These are phyloP conservation scores for Drosophila orena DNA, from an alignment of 1,140 invertebrate genomes.

Conservation along the genomic window DNA sequence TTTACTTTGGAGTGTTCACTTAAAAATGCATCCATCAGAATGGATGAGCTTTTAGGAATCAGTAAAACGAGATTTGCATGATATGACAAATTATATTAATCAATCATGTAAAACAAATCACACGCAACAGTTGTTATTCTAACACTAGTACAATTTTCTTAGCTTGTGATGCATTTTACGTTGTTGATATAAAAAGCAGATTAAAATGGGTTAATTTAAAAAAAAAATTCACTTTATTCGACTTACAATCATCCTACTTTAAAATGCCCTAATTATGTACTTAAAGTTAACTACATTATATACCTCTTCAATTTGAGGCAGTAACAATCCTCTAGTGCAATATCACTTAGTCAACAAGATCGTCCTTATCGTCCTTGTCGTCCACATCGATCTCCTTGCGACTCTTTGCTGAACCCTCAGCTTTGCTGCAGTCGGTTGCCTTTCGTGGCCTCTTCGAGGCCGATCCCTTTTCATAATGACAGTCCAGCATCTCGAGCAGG, in stretches of 20 bases:
- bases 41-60: no score
- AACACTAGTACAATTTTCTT: not conserved
- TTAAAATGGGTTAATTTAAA: not conserved
- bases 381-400: slow-evolving; percentile 52
- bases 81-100: not conserved
- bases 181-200: not conserved
- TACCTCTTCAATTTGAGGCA: not conserved
- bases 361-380: slow-evolving; percentile 13
- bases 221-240: not conserved
- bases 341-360: slow-evolving; percentile 34
- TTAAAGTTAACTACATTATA: not conserved
- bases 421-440: not conserved
- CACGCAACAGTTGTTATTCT: not conserved
- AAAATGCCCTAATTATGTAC: no score
- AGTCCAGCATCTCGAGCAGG: slow-evolving; percentile 65
- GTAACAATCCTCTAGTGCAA: slow-evolving; percentile 17
- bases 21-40: no score
- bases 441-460: slow-evolving; percentile 58
- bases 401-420: slow-evolving; percentile 36
- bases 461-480: slow-evolving; percentile 63
- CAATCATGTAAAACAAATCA: not conserved
- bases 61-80: not conserved
- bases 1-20: no score
- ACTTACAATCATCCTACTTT: no score
- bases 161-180: not conserved